These are phyloP conservation scores for Tapirus terrestris DNA, from an alignment of 2,113 vertebrate genomes.

Conservation along the genomic window DNA sequence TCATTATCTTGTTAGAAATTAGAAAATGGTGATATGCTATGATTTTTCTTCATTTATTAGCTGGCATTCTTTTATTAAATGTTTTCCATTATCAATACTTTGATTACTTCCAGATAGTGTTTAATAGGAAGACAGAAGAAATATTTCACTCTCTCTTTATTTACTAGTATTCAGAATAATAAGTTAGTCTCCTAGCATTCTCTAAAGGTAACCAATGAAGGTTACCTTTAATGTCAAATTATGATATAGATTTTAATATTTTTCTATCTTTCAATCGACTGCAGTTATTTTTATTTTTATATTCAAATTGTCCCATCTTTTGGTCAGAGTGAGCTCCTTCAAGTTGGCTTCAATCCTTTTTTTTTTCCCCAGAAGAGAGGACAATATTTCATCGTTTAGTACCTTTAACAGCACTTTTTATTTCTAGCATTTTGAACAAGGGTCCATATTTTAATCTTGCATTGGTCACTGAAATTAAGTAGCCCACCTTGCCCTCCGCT, in stretches of 20 bases:
- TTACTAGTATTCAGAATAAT: background rate
- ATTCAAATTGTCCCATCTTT: background rate
- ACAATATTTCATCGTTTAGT: background rate
- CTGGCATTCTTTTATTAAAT: background rate
- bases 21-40: background rate
- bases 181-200: background rate
- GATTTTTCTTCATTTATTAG: background rate
- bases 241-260: background rate
- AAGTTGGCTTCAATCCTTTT: background rate
- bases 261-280: background rate
- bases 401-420: background rate
- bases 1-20: background rate
- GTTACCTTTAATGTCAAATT: background rate
- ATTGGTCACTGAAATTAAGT: background rate
- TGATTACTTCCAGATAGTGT: background rate
- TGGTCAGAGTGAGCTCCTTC: background rate
- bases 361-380: background rate
- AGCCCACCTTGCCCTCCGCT: background rate
- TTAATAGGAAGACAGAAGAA: background rate
- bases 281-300: background rate
- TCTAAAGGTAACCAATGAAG: background rate
- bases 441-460: background rate
- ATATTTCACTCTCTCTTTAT: background rate
- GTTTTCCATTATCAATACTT: background rate
- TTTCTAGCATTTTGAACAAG: background rate